Evolutionary conservation across 2,113 vertebrate species (phyloP).

Genomic region (Nannospalax galili): DNA sequence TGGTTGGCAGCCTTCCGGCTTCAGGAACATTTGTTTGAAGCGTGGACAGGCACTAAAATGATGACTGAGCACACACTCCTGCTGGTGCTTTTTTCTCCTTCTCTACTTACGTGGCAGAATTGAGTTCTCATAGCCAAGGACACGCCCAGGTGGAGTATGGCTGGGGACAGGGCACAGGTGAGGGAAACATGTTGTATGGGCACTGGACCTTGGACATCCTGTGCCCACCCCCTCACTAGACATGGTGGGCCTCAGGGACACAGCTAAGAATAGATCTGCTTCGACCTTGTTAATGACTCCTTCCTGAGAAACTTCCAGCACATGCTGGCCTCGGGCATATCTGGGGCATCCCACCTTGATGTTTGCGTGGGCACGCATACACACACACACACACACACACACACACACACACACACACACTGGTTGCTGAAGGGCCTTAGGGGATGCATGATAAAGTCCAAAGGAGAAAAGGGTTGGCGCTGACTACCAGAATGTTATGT

Average conservation of each 20-base stretch:
- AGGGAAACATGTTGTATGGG: not conserved
- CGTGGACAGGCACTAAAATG: not conserved
- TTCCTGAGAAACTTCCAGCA: not conserved
- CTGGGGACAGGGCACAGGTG: no score
- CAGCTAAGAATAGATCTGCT: not conserved
- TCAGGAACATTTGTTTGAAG: not conserved
- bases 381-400: no score
- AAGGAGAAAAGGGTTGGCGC: no score
- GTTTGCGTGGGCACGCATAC: no score
- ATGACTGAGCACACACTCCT: not conserved
- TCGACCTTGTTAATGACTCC: not conserved
- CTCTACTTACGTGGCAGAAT: not conserved
- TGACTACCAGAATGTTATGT: accelerated
- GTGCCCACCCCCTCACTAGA: not conserved
- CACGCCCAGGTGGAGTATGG: not conserved
- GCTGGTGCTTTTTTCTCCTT: accelerated
- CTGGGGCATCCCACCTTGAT: not conserved
- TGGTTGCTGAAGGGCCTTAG: no score
- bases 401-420: no score
- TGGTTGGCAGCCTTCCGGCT: not conserved
- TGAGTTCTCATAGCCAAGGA: not conserved
- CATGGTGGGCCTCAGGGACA: not conserved
- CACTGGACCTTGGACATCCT: not conserved
- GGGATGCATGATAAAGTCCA: not conserved
- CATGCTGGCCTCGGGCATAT: no score